These are phyloP conservation scores for Syncerus caffer DNA, from an alignment of 2,797 vertebrate genomes.

Conservation along the genomic window DNA sequence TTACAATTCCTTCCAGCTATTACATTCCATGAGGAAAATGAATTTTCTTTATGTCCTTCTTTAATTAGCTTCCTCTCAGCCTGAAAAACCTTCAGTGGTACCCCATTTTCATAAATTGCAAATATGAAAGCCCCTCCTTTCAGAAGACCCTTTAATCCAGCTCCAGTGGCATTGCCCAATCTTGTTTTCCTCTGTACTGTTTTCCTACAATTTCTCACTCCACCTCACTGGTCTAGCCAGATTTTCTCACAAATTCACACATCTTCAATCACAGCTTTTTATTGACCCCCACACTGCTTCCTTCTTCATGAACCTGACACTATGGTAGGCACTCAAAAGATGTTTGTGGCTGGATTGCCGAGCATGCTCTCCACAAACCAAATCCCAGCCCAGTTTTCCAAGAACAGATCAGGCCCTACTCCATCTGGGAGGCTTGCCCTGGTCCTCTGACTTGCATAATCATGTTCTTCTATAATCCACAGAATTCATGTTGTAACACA, in stretches of 20 bases:
- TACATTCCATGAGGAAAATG: background rate
- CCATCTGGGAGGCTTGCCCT: background rate
- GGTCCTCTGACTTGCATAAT: background rate
- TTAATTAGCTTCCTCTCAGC: background rate
- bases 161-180: background rate
- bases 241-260: background rate
- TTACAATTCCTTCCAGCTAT: too few species aligned
- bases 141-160: background rate
- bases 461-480: background rate
- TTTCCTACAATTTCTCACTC: background rate
- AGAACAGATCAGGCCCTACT: background rate
- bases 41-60: background rate
- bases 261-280: background rate
- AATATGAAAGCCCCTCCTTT: background rate
- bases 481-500: background rate
- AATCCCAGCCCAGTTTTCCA: background rate
- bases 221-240: background rate
- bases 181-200: background rate
- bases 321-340: background rate
- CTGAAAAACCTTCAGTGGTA: background rate
- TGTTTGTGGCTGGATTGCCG: background rate
- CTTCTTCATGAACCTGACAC: background rate
- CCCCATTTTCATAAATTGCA: background rate
- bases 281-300: background rate
- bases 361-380: background rate